A percentile compares a stretch with the other conserved stretches of the same genome.
phyloP scores from a whole-genome alignment of 2,113 vertebrate species.

The Ivindomyrus marchei region DNA sequence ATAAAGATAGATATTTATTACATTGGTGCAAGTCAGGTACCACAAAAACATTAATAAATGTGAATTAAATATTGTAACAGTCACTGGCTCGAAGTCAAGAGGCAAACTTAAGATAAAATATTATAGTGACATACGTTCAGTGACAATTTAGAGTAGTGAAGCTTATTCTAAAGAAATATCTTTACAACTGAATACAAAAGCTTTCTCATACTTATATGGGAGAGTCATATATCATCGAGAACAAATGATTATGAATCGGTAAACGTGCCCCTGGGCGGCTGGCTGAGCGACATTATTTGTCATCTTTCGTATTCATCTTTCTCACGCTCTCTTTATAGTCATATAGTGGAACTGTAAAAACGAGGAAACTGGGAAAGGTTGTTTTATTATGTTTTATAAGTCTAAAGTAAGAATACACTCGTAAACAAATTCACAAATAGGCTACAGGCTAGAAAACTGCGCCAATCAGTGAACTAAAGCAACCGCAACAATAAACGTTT shows the following conservation, averaged over 20 bases:
- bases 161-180: constrained; percentile 66
- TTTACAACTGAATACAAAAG: constrained; percentile 81
- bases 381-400: neutral
- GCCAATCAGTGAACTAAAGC: neutral
- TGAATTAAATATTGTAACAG: neutral
- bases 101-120: neutral
- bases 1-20: neutral
- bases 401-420: neutral
- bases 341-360: neutral
- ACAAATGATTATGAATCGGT: constrained; percentile 87
- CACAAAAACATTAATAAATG: neutral
- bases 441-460: neutral
- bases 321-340: constrained; percentile 29
- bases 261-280: constrained; percentile 76
- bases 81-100: neutral
- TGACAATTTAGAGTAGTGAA: constrained; percentile 41
- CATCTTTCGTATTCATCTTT: constrained; percentile 64
- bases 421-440: neutral
- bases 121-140: neutral
- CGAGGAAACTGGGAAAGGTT: neutral
- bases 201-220: constrained; percentile 77
- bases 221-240: constrained; percentile 79
- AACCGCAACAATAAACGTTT: neutral
- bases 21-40: neutral
- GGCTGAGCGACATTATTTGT: constrained; percentile 70